These are phyloP conservation scores for Mellilla xanthometata DNA, from an alignment of 2,888 invertebrate genomes.

Conservation along the genomic window DNA sequence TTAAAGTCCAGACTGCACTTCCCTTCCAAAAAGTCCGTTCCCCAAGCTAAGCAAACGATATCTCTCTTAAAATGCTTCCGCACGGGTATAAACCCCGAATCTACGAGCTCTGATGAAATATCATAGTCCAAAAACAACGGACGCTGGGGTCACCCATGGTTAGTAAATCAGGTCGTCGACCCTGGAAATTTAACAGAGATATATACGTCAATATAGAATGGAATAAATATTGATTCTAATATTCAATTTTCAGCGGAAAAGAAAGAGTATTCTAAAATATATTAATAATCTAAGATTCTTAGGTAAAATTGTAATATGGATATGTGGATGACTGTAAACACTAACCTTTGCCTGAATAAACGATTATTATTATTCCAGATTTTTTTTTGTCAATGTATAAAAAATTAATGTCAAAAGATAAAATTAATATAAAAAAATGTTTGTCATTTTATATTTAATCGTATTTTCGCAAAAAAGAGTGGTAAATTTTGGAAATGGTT, in stretches of 20 bases:
- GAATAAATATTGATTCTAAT: background rate
- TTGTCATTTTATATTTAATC: no score
- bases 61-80: slow-evolving; percentile 24
- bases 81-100: slow-evolving; percentile 27
- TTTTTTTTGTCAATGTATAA: no score
- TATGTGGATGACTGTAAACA: no score
- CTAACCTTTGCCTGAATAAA: no score
- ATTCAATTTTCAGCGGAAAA: background rate
- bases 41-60: slow-evolving; percentile 2
- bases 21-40: background rate
- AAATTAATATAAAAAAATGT: no score
- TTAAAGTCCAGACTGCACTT: background rate
- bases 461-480: no score
- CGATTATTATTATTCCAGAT: no score
- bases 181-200: slow-evolving; percentile 15
- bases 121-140: slow-evolving; percentile 35
- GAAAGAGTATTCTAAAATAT: no score
- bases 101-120: slow-evolving; percentile 30
- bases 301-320: no score
- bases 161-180: slow-evolving; percentile 34
- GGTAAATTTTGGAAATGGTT: no score
- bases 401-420: no score
- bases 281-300: no score
- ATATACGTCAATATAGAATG: background rate
- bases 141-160: slow-evolving; percentile 31